These are phyloP conservation scores for Sebastes alutus DNA, from an alignment of 2,797 vertebrate species.

Conservation along the genomic window DNA sequence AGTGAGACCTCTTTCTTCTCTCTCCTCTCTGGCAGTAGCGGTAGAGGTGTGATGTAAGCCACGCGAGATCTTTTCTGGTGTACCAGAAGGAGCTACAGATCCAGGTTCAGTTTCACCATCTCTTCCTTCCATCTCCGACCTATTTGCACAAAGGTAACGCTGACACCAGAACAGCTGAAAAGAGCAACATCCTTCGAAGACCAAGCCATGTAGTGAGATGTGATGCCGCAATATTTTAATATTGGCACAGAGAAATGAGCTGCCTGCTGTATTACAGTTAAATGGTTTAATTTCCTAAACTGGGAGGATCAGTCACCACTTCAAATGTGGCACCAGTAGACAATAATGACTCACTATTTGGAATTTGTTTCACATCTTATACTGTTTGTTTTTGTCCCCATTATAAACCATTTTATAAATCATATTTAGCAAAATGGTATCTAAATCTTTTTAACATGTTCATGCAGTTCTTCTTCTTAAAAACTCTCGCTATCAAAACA, in stretches of 20 bases:
- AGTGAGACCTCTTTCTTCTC: conserved; percentile 51
- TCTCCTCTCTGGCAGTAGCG: not conserved
- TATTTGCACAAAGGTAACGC: not conserved
- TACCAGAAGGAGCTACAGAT: conserved; percentile 39
- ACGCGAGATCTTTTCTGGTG: conserved; percentile 76
- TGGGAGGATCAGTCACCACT: not conserved
- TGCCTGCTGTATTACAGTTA: conserved; percentile 21
- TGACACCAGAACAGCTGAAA: conserved; percentile 50
- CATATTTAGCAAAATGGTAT: not conserved
- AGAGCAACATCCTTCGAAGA: conserved; percentile 3
- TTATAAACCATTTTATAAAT: not conserved
- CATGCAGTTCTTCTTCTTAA: not conserved
- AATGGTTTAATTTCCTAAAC: not conserved
- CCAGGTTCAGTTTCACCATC: conserved; percentile 55
- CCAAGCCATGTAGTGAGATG: conserved; percentile 26
- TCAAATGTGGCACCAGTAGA: not conserved
- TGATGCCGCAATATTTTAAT: conserved; percentile 72
- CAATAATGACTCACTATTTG: not conserved
- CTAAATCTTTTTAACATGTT: not conserved
- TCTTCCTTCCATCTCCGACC: not conserved
- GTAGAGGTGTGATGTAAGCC: conserved; percentile 63
- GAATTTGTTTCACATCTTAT: not conserved
- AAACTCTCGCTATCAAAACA: not conserved
- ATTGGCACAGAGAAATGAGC: conserved; percentile 54
- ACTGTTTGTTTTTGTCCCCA: not conserved